Evolutionary conservation across 2,888 invertebrate species (phyloP).

Genomic region (Anoplius nigerrimus): DNA sequence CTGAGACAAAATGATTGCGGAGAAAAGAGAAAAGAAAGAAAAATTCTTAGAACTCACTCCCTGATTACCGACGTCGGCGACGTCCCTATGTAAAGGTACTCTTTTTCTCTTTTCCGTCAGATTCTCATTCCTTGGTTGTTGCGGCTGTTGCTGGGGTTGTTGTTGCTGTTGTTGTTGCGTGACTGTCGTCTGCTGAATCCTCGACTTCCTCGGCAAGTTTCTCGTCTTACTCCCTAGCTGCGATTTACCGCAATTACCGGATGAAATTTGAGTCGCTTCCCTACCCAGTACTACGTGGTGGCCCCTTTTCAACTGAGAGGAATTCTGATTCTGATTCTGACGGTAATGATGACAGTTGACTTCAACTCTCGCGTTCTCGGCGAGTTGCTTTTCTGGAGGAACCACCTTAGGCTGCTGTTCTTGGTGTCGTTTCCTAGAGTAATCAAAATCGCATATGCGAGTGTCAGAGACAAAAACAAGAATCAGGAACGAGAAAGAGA

Average conservation of each 20-base stretch:
- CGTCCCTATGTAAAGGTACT: not conserved
- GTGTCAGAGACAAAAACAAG: too few species aligned
- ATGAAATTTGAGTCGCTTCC: too few species aligned
- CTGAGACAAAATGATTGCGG: not conserved
- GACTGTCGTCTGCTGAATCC: slow-evolving; percentile 8
- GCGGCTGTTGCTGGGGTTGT: slow-evolving; percentile 9
- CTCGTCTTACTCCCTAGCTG: too few species aligned
- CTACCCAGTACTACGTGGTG: too few species aligned
- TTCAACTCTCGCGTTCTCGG: slow-evolving; percentile 52
- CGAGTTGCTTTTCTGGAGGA: slow-evolving; percentile 61
- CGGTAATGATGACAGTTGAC: slow-evolving; percentile 12
- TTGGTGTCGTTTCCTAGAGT: slow-evolving; percentile 68
- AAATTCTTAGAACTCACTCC: too few species aligned
- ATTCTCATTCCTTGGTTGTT: slow-evolving; percentile 18
- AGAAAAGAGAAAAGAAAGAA: too few species aligned
- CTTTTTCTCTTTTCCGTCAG: slow-evolving; percentile 32
- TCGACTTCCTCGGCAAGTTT: too few species aligned
- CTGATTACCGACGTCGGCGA: too few species aligned
- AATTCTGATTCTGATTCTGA: too few species aligned
- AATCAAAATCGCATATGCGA: not conserved
- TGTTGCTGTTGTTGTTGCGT: slow-evolving; percentile 23
- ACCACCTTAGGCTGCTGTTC: slow-evolving; percentile 65
- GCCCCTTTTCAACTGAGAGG: too few species aligned
- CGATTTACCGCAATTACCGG: too few species aligned
- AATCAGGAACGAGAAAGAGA: too few species aligned